Conservation (phyloP, 2,113 vertebrate species). For the Apodemus sylvaticus region DNA sequence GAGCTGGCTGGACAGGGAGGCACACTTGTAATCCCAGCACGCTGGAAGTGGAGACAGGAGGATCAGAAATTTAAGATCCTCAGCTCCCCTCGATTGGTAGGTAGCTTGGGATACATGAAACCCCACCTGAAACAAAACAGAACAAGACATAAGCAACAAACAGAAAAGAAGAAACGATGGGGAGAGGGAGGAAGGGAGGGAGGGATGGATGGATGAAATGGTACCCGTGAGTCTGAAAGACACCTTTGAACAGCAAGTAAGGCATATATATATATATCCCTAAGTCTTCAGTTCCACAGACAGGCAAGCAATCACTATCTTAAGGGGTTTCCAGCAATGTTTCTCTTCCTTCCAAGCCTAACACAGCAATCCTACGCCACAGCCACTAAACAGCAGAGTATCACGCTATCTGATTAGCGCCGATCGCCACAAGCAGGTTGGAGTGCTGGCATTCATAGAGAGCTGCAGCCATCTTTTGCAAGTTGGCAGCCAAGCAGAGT, state of each 20-base stretch:
- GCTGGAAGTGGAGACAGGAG: neutral
- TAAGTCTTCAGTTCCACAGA: neutral
- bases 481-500: neutral
- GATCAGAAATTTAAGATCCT: neutral
- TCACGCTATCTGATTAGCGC: neutral
- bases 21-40: neutral
- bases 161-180: neutral
- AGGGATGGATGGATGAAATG: neutral
- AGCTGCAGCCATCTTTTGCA: neutral
- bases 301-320: neutral
- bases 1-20: neutral
- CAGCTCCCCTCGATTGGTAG: too few relatives aligned
- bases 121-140: neutral
- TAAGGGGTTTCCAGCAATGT: neutral
- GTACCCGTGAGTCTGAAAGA: neutral
- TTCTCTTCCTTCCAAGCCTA: neutral
- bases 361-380: neutral
- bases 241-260: neutral
- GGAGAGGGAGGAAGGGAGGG: neutral
- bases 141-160: neutral
- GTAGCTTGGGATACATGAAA: neutral
- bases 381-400: neutral
- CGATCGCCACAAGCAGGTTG: neutral
- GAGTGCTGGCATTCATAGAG: neutral
- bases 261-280: neutral